phyloP scores from a whole-genome alignment of 2,797 vertebrate genomes.

The Gallinago stenura region DNA sequence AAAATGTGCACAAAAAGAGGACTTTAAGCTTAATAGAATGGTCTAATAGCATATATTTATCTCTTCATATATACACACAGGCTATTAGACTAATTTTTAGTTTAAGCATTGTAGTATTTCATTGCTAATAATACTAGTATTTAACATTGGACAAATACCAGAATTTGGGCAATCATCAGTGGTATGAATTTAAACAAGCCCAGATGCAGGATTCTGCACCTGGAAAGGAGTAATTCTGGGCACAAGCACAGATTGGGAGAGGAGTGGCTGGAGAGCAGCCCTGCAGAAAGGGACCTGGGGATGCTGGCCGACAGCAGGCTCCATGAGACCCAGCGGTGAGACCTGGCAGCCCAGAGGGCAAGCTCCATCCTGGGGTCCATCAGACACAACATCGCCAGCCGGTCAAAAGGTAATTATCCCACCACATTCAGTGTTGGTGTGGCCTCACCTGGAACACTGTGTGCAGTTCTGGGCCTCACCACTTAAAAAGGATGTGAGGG shows the following conservation, averaged over 20 bases:
- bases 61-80: no score
- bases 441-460: accelerated
- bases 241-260: not conserved
- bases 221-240: accelerated
- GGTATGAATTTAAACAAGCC: not conserved
- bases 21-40: not conserved
- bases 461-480: no score
- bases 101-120: not conserved
- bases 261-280: not conserved
- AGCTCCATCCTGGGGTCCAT: not conserved
- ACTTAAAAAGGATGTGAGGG: not conserved
- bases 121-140: not conserved
- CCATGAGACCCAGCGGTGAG: not conserved
- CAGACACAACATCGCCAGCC: accelerated
- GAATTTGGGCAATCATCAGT: not conserved
- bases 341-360: not conserved
- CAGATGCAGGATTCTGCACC: not conserved
- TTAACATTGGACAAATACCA: not conserved
- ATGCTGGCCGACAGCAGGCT: not conserved
- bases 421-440: accelerated
- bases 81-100: not conserved
- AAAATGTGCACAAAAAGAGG: not conserved
- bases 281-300: not conserved
- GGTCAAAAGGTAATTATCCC: not conserved
- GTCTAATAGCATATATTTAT: not conserved